These are phyloP conservation scores for Passer montanus DNA, from an alignment of 2,113 vertebrate species.

Conservation along the genomic window DNA sequence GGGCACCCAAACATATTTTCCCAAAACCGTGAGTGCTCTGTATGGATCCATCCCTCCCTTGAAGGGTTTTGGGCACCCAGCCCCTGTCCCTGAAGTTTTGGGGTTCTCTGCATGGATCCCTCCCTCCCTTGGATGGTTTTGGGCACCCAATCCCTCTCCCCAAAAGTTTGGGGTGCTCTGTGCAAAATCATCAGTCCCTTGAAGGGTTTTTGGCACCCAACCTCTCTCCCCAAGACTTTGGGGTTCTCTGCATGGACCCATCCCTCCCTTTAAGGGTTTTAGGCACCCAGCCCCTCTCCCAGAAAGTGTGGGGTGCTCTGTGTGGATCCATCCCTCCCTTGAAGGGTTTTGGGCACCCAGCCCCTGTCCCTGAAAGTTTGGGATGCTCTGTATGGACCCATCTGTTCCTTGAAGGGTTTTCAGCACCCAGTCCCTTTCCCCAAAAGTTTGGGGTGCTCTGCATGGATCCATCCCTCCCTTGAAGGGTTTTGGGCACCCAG, in stretches of 20 bases:
- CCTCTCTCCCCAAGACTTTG: too few relatives aligned
- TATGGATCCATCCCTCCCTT: rapidly evolving
- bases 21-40: too few relatives aligned
- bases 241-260: rapidly evolving
- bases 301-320: too few relatives aligned
- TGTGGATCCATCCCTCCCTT: too few relatives aligned
- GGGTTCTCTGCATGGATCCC: rapidly evolving
- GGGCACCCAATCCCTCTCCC: neutral
- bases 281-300: too few relatives aligned
- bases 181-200: rapidly evolving
- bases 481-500: too few relatives aligned
- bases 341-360: neutral
- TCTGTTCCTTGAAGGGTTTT: neutral
- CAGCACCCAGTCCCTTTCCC: too few relatives aligned
- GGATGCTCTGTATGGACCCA: rapidly evolving
- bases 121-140: neutral
- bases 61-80: neutral
- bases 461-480: rapidly evolving
- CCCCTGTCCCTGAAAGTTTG: rapidly evolving
- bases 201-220: neutral
- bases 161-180: rapidly evolving
- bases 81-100: rapidly evolving
- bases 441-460: too few relatives aligned
- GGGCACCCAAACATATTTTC: too few relatives aligned
- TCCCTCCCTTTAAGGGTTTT: too few relatives aligned